phyloP scores from a whole-genome alignment of 2,113 vertebrate species.

The Limnothrissa miodon region DNA sequence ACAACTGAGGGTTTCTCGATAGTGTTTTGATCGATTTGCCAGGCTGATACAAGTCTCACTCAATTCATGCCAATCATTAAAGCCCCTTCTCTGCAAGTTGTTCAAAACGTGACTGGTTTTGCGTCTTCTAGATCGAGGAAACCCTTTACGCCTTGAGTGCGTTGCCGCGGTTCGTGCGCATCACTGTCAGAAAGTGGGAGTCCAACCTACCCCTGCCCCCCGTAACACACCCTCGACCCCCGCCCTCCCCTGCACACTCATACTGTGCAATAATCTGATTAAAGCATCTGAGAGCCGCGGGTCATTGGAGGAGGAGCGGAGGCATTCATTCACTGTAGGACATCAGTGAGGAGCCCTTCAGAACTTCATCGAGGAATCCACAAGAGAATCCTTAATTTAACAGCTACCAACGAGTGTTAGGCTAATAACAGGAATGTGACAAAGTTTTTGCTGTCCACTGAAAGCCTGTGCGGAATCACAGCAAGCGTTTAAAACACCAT shows the following conservation, averaged over 20 bases:
- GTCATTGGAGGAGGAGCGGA: conserved; percentile 40
- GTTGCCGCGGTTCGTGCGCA: conserved; percentile 41
- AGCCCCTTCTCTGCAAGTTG: neutral
- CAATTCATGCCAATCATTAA: neutral
- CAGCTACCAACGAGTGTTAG: neutral
- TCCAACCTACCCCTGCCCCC: conserved; percentile 53
- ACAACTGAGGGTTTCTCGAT: neutral
- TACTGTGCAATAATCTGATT: conserved; percentile 61
- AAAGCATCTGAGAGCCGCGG: conserved; percentile 52
- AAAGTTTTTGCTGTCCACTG: neutral
- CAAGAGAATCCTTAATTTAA: neutral
- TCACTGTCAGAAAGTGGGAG: conserved; percentile 48
- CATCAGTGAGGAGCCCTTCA: conserved; percentile 15
- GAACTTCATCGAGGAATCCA: conserved; percentile 26
- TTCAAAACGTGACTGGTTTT: neutral
- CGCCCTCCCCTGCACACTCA: conserved; percentile 32
- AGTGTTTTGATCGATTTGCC: neutral
- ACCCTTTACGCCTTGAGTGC: conserved; percentile 12
- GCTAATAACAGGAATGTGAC: neutral
- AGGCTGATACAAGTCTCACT: neutral
- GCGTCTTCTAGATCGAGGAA: neutral
- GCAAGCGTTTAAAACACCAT: neutral
- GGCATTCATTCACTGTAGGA: conserved; percentile 33
- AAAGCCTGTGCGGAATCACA: neutral
- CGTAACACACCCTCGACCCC: conserved; percentile 4